Evolutionary conservation across 2,888 invertebrate species (phyloP).

Genomic region (Drosophila peninsularis): DNA sequence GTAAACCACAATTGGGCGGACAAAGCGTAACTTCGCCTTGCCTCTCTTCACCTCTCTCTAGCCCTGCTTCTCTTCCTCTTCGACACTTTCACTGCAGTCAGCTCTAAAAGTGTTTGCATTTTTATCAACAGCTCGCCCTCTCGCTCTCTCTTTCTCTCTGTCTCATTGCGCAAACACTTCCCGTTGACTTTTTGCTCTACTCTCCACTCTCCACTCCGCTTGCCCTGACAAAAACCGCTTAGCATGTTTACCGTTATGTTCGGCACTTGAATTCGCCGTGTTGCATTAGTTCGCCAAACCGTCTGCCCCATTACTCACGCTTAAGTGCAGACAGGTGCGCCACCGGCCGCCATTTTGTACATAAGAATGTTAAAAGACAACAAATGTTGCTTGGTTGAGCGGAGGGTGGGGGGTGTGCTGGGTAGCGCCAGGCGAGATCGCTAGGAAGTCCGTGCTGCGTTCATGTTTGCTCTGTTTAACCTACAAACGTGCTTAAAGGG

Average conservation of each 20-base stretch:
- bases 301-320: conserved; percentile 56
- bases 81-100: conserved; percentile 50
- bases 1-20: conserved; percentile 68
- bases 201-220: conserved; percentile 2
- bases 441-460: conserved; percentile 39
- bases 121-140: conserved; percentile 52
- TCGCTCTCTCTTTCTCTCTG: background rate
- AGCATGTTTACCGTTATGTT: conserved; percentile 77
- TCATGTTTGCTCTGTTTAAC: conserved; percentile 72
- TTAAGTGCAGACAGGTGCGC: conserved; percentile 63
- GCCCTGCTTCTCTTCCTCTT: no score
- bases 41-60: background rate
- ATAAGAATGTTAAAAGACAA: conserved; percentile 30
- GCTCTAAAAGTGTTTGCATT: conserved; percentile 73
- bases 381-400: background rate
- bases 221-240: conserved; percentile 64
- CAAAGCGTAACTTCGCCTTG: conserved; percentile 10
- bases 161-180: conserved; percentile 64
- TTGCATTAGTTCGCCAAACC: conserved; percentile 70
- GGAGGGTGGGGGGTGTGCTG: background rate
- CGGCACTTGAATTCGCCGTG: conserved; percentile 76
- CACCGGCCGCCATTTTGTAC: conserved; percentile 52
- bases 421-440: conserved; percentile 11
- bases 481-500: conserved; percentile 64
- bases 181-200: conserved; percentile 63